These are phyloP conservation scores for Thalassophryne amazonica DNA, from an alignment of 2,797 vertebrate species.

Conservation along the genomic window DNA sequence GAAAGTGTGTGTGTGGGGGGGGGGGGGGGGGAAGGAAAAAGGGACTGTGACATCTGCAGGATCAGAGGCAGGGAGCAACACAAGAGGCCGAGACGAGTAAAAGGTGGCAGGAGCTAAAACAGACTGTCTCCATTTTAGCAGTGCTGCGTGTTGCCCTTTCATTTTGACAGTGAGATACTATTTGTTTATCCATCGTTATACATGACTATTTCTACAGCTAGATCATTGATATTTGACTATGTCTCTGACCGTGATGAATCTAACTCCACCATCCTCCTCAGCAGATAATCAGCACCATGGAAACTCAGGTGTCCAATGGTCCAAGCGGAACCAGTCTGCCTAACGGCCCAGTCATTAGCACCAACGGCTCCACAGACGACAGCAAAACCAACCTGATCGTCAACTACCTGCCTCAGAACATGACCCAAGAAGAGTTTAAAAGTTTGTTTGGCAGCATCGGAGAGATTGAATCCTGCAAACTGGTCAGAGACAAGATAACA, in stretches of 20 bases:
- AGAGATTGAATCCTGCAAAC: slow-evolving; percentile 95
- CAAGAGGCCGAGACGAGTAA: slow-evolving; percentile 46
- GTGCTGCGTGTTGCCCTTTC: slow-evolving; percentile 58
- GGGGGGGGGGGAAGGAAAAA: slow-evolving; percentile 54
- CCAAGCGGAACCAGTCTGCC: slow-evolving; percentile 88
- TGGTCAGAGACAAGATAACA: slow-evolving; percentile 96
- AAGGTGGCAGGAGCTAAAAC: slow-evolving; percentile 55
- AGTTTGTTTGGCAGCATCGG: slow-evolving; percentile 96
- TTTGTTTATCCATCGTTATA: slow-evolving; percentile 12
- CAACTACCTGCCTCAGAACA: slow-evolving; percentile 98
- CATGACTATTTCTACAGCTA: slow-evolving; percentile 4
- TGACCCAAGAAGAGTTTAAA: slow-evolving; percentile 97
- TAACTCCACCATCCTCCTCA: slow-evolving; percentile 77
- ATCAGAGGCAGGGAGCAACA: slow-evolving; percentile 69
- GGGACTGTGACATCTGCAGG: slow-evolving; percentile 79
- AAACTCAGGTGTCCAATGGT: slow-evolving; percentile 96
- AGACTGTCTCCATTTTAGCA: slow-evolving; percentile 55
- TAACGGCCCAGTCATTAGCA: slow-evolving; percentile 89
- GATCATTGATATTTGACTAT: background rate
- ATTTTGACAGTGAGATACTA: slow-evolving; percentile 40
- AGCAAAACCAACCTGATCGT: slow-evolving; percentile 98
- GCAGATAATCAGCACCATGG: slow-evolving; percentile 99
- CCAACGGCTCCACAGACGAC: slow-evolving; percentile 87
- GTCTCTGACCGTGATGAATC: slow-evolving; percentile 22
- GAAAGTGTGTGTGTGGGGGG: slow-evolving; percentile 60